Conservation (phyloP, 2,797 vertebrate species). For the Poecilia wingei region DNA sequence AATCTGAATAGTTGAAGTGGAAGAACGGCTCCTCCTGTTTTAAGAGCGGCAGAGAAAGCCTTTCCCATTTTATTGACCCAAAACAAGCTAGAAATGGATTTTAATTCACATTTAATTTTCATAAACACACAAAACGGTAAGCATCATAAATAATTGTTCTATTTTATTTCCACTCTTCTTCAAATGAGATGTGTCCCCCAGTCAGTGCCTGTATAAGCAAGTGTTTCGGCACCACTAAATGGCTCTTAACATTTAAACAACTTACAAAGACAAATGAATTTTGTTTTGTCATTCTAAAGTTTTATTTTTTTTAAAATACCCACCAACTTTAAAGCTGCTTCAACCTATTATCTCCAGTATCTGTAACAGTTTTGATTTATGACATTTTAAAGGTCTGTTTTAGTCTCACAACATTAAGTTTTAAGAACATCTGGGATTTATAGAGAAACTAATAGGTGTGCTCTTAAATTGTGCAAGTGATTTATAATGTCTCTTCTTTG, state of each 20-base stretch:
- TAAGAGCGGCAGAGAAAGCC: neutral
- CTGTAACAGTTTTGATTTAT: neutral
- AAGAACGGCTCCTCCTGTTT: neutral
- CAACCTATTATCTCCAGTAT: neutral
- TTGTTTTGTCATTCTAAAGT: neutral
- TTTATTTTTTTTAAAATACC: neutral
- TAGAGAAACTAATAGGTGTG: neutral
- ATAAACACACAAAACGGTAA: too few species aligned
- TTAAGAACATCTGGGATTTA: neutral
- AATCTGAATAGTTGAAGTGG: neutral
- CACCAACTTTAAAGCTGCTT: neutral
- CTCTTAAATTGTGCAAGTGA: neutral
- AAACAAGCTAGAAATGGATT: neutral
- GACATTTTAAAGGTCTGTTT: neutral
- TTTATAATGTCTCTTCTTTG: neutral
- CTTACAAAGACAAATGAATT: neutral
- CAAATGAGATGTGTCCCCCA: neutral
- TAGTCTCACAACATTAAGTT: neutral
- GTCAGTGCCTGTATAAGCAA: neutral
- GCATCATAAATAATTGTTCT: too few species aligned
- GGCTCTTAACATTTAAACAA: neutral
- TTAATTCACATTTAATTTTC: too few species aligned
- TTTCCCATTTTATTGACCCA: neutral
- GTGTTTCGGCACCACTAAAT: too few species aligned
- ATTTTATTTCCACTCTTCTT: neutral